phyloP scores from a whole-genome alignment of 2,888 invertebrate species.

The Apotomis capreana region DNA sequence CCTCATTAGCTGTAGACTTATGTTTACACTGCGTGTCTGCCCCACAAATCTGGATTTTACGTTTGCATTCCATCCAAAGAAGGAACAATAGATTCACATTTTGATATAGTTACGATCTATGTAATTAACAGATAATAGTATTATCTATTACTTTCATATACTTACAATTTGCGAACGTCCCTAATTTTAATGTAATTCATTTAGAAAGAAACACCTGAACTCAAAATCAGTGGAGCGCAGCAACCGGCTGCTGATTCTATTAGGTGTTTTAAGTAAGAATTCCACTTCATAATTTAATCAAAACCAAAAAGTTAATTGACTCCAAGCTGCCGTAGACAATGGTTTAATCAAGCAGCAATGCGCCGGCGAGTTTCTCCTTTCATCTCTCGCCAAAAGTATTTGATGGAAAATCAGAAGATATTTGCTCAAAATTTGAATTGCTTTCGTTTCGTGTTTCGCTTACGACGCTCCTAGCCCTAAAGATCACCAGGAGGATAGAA shows the following conservation, averaged over 20 bases:
- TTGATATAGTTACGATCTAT: too few species aligned
- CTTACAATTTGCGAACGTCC: background rate
- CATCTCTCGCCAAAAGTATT: conserved; percentile 31
- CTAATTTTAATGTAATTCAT: background rate
- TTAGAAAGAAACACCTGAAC: background rate
- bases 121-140: too few species aligned
- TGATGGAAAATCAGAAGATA: conserved; percentile 33
- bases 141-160: background rate
- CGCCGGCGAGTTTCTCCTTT: conserved; percentile 37
- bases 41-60: background rate
- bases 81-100: background rate
- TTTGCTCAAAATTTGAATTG: conserved; percentile 41
- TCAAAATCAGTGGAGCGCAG: background rate
- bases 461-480: conserved; percentile 5
- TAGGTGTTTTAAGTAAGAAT: conserved; percentile 14
- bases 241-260: conserved; percentile 10
- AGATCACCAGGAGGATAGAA: conserved; percentile 13
- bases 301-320: conserved; percentile 34
- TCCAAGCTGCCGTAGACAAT: conserved; percentile 26
- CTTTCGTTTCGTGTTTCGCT: conserved; percentile 25
- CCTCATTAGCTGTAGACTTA: conserved; percentile 6
- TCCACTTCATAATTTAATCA: conserved; percentile 34
- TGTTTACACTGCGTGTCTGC: conserved; percentile 1
- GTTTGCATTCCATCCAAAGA: background rate
- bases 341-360: conserved; percentile 37